Percentiles rank a stretch among this genome's conserved stretches.
Conservation (phyloP, 53 echinoderm and acorn worm species). For the Patiria pectinifera region DNA sequence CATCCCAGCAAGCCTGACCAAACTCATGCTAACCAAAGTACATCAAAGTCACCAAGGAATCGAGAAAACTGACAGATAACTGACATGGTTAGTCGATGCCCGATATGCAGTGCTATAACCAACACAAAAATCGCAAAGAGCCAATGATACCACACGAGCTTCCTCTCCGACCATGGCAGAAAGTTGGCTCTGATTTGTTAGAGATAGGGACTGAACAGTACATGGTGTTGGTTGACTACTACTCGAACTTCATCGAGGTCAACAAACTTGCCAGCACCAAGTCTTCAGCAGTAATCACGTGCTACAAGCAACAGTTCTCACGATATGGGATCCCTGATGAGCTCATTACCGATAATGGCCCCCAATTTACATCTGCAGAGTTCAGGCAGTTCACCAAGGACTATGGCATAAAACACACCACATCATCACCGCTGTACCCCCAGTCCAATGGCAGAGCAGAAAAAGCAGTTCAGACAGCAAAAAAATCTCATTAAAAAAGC, state of each 20-base stretch:
- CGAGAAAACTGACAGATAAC: no score
- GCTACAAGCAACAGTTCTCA: constrained; percentile 67
- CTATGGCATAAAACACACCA: no score
- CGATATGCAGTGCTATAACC: no score
- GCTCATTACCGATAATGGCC: constrained; percentile 68
- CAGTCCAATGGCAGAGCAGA: no score
- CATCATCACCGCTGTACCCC: no score
- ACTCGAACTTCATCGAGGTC: constrained; percentile 70
- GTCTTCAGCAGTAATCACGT: constrained; percentile 32
- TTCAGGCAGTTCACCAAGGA: constrained; percentile 42
- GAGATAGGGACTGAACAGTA: constrained; percentile 28
- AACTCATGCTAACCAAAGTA: constrained; percentile 61
- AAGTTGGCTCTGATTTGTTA: no score
- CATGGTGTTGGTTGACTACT: constrained; percentile 73
- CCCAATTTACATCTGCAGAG: constrained; percentile 39
- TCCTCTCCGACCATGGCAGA: no score
- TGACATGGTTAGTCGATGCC: no score
- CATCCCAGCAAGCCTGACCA: constrained; percentile 48
- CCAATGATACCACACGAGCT: no score
- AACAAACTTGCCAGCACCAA: constrained; percentile 31
- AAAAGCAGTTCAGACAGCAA: no score
- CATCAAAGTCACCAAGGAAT: constrained; percentile 46
- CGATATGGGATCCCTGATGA: constrained; percentile 66
- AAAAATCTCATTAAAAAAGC: constrained; percentile 56
- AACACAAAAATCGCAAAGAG: no score